Base-by-base conservation (phyloP, 2,797 vertebrate genomes). In the Epinephelus coioides region DNA sequence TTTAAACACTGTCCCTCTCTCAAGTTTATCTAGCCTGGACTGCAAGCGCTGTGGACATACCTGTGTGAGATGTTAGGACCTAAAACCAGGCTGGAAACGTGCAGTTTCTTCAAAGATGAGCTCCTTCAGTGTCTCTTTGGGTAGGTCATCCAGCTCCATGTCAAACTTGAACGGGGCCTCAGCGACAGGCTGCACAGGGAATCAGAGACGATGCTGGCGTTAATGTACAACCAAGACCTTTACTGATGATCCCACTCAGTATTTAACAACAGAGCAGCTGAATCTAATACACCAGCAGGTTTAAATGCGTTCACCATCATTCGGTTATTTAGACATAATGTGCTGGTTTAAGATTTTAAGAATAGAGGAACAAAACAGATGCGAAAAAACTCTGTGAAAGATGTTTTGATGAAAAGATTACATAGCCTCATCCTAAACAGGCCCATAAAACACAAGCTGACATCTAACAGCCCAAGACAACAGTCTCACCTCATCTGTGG, bases 61-160 rank as follows among this genome's bases (percentile, higher is more conserved):
- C 93, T 90, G 83, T 82, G 86, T 50, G 76, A 79, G 75, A 67
- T 65, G 92, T 95, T 96, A 96, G 93, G 97, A 96, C 95, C 97
- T 96, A 89, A 96, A 97, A 47, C 61, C 81, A 0, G 85, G 78
- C 95, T 97, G 97, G 92, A 97, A 97, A 82, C 95, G 96, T 53
- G 95, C 96, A 0, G 96, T 97, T 88, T 97, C 97, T 78, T 96
- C 94, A 88, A 95, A 97, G 92, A 97, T 97, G 76, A 97, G 95
- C 81, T 97, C 97, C 93, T 97, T 97, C 91, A 97, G 95, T 70
- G 93, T 95, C 91, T 97, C 97, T 91, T 97, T 97, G 86, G 97
- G 97, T 67, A 97, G 93, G 79, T 97, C 97, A 15, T 97, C 97
- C 89, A 97, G 91, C 89, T 97, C 97, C 97, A 97, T 97, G 91